These are phyloP conservation scores for Aphis craccivora DNA, from an alignment of 1,140 invertebrate species.

Conservation along the genomic window DNA sequence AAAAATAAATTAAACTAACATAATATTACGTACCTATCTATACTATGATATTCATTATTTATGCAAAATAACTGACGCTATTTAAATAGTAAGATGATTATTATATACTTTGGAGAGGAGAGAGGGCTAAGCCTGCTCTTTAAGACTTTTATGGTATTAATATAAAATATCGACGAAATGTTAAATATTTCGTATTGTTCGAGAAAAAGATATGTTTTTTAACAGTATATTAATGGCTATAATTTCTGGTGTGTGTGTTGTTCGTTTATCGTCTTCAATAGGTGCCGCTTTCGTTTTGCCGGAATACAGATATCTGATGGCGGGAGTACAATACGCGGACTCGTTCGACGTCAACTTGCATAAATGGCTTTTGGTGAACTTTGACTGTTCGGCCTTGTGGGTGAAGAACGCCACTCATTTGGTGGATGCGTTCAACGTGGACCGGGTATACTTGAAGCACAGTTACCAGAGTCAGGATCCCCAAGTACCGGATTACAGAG, in stretches of 20 bases:
- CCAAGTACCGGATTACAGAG: conserved; percentile 83
- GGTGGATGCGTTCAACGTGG: conserved; percentile 88
- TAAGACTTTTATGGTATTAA: background rate
- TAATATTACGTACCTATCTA: too few species aligned
- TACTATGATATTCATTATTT: too few species aligned
- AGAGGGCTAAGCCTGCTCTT: background rate
- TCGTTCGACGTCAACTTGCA: conserved; percentile 92
- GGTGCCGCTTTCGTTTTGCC: conserved; percentile 89
- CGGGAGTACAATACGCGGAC: conserved; percentile 81
- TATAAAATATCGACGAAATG: background rate
- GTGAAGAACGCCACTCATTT: conserved; percentile 82
- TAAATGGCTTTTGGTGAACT: conserved; percentile 92
- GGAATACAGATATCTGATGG: conserved; percentile 82
- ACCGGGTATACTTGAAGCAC: conserved; percentile 87
- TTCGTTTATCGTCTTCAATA: conserved; percentile 60
- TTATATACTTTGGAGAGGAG: too few species aligned
- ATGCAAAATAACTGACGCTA: too few species aligned
- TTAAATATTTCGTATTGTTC: background rate
- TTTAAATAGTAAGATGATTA: too few species aligned
- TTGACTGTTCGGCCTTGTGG: conserved; percentile 90
- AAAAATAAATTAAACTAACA: too few species aligned
- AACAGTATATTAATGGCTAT: background rate
- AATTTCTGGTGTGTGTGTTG: background rate
- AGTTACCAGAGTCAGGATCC: conserved; percentile 57
- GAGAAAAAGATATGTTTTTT: background rate